phyloP scores from a whole-genome alignment of 2,113 vertebrate genomes.

The Sceloporus tristichus region DNA sequence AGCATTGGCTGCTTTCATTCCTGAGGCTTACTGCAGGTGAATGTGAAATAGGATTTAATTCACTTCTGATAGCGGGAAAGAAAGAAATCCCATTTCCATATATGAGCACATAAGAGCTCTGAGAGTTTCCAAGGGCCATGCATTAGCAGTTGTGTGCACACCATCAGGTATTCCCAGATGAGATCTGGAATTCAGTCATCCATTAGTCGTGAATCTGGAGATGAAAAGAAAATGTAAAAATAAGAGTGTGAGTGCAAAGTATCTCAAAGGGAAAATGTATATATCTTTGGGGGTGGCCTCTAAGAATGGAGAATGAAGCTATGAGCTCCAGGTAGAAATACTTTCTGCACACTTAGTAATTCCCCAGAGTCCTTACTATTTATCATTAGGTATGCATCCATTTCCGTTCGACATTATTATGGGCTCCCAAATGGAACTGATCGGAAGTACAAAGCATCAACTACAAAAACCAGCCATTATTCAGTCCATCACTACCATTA shows the following conservation, averaged over 20 bases:
- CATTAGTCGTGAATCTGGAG: conserved; percentile 20
- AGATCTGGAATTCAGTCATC: conserved; percentile 21
- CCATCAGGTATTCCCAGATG: neutral
- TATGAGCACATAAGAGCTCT: neutral
- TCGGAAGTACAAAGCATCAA: conserved; percentile 32
- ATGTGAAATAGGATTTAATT: conserved; percentile 7
- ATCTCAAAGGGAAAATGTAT: conserved; percentile 1
- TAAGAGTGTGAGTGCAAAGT: neutral
- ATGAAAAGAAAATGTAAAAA: conserved; percentile 12
- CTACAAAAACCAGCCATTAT: conserved; percentile 48
- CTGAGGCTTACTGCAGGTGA: neutral
- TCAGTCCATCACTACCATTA: conserved; percentile 59
- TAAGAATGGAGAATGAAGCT: conserved; percentile 14
- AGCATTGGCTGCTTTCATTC: neutral
- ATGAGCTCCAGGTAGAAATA: neutral
- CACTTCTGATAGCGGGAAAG: neutral
- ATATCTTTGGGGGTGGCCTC: conserved; percentile 13
- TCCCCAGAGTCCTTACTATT: neutral
- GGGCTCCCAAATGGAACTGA: conserved; percentile 30
- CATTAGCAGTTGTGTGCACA: conserved; percentile 5
- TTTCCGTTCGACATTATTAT: conserved; percentile 20
- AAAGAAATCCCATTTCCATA: neutral
- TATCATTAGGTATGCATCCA: conserved; percentile 30
- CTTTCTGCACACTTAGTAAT: neutral
- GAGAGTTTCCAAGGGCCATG: neutral